Conservation (phyloP, 1,140 invertebrate species). For the Hetaerina americana region DNA sequence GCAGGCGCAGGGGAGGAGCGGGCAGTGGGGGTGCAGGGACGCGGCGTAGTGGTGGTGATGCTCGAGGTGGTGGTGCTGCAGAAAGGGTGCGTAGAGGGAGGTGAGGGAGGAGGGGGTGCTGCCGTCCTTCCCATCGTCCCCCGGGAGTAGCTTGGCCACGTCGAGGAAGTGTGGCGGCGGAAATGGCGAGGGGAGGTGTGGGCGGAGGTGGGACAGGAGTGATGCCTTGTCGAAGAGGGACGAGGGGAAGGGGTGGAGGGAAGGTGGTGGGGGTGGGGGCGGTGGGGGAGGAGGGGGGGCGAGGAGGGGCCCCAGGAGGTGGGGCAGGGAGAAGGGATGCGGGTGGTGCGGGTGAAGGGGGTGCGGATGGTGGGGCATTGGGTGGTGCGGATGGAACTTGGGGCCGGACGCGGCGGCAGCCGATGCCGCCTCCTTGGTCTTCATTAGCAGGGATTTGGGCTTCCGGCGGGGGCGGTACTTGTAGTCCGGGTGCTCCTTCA, state of each 20-base stretch:
- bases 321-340: slow-evolving; percentile 35
- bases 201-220: slow-evolving; percentile 13
- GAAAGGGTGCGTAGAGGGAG: slow-evolving; percentile 7
- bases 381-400: neutral
- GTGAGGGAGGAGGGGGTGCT: slow-evolving; percentile 11
- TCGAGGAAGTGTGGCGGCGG: slow-evolving; percentile 5
- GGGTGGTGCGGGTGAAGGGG: slow-evolving; percentile 35
- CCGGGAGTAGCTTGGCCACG: neutral
- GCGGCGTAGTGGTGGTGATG: neutral
- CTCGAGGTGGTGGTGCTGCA: neutral
- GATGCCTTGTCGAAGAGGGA: slow-evolving; percentile 6
- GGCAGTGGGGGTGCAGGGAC: slow-evolving; percentile 3
- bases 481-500: slow-evolving; percentile 95
- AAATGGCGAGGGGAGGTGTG: slow-evolving; percentile 15
- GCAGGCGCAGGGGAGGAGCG: slow-evolving; percentile 26
- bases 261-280: slow-evolving; percentile 33
- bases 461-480: slow-evolving; percentile 86
- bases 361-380: slow-evolving; percentile 25
- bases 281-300: slow-evolving; percentile 39
- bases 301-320: slow-evolving; percentile 39
- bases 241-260: neutral
- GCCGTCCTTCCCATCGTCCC: neutral
- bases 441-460: slow-evolving; percentile 57
- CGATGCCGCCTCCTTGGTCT: slow-evolving; percentile 44
- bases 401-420: neutral